Conservation (phyloP, 2,797 vertebrate species). For the Periophthalmus magnuspinnatus region DNA sequence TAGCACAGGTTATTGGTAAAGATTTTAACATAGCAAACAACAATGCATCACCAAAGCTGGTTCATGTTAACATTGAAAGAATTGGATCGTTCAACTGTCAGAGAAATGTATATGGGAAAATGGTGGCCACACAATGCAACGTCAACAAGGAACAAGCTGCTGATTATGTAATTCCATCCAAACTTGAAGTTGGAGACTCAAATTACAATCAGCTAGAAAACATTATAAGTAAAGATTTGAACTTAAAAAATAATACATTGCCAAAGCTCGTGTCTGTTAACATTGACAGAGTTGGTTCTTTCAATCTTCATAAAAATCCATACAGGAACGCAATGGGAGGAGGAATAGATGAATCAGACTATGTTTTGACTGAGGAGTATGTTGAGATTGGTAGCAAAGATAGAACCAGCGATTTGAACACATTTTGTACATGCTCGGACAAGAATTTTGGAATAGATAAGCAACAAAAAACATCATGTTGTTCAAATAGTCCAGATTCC, state of each 20-base stretch:
- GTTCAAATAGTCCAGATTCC: constrained; percentile 42
- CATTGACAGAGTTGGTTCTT: constrained; percentile 2
- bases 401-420: constrained; percentile 26
- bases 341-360: constrained; percentile 37
- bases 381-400: constrained; percentile 38
- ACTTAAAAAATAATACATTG: constrained; percentile 14
- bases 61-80: constrained; percentile 19
- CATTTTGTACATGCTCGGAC: constrained; percentile 31
- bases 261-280: constrained; percentile 21
- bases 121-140: background rate
- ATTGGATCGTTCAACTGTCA: constrained; percentile 25
- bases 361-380: constrained; percentile 44
- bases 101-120: constrained; percentile 14
- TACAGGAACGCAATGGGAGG: constrained; percentile 20
- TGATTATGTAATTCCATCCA: background rate
- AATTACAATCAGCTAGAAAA: constrained; percentile 61
- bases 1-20: background rate
- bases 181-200: background rate
- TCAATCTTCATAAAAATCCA: constrained; percentile 33
- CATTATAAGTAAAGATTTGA: constrained; percentile 42
- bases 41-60: constrained; percentile 15
- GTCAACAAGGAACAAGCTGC: background rate
- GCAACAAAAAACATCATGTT: constrained; percentile 20
- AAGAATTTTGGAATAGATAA: constrained; percentile 24
- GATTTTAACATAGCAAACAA: constrained; percentile 10